phyloP scores from a whole-genome alignment of 2,113 vertebrate species.

The Tetrax tetrax region DNA sequence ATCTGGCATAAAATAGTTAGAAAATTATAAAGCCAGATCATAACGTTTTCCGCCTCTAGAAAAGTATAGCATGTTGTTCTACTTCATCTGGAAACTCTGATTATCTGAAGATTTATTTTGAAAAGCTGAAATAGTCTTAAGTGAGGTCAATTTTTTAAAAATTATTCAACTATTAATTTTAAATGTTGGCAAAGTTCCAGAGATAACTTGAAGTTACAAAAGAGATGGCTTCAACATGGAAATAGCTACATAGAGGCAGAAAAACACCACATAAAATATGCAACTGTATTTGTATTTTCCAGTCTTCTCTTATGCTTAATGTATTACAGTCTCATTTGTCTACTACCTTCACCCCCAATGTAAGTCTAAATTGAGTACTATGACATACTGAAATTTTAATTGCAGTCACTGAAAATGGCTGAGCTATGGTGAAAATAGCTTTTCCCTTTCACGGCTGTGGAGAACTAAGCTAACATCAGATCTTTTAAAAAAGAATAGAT shows the following conservation, averaged over 20 bases:
- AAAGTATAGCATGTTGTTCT: neutral
- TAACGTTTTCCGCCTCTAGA: neutral
- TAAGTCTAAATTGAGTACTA: neutral
- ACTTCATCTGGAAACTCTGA: neutral
- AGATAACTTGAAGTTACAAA: neutral
- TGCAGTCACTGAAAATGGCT: neutral
- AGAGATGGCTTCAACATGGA: neutral
- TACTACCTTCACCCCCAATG: neutral
- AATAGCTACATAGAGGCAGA: neutral
- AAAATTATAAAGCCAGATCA: constrained; percentile 6
- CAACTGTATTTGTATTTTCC: constrained; percentile 26
- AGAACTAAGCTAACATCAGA: neutral
- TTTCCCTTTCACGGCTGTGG: neutral
- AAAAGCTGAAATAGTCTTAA: neutral
- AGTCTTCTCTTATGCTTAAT: neutral
- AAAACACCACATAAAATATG: neutral
- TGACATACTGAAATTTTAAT: neutral
- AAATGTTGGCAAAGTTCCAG: neutral
- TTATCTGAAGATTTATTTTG: constrained; percentile 15
- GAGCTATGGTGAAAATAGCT: neutral
- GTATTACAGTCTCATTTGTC: constrained; percentile 3
- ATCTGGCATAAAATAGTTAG: constrained; percentile 23
- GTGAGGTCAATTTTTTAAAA: neutral
- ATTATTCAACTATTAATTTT: constrained; percentile 9
- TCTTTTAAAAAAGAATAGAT: neutral